phyloP scores from a whole-genome alignment of 1,140 invertebrate species.

The Tetranychus urticae region DNA sequence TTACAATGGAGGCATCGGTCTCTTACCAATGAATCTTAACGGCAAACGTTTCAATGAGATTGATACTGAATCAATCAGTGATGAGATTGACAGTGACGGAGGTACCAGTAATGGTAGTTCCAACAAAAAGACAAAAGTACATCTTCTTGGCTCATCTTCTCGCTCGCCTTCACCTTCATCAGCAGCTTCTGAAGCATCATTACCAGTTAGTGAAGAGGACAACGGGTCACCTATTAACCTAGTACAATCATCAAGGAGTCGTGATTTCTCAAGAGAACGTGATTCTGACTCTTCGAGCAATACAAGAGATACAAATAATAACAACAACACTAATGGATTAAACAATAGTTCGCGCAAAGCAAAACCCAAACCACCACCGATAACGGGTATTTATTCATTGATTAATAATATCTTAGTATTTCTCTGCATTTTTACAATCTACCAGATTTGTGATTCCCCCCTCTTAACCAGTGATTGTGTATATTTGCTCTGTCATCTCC shows the following conservation, averaged over 20 bases:
- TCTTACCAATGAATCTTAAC: not conserved
- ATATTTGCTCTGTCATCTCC: too few species aligned
- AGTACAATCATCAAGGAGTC: not conserved
- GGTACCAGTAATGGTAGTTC: not conserved
- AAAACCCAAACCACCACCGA: constrained; percentile 16
- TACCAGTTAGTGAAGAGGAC: not conserved
- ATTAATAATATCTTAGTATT: not conserved
- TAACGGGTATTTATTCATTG: constrained; percentile 5
- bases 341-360: constrained; percentile 5
- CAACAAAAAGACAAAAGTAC: constrained; percentile 3
- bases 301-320: not conserved
- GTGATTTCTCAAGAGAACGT: not conserved
- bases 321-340: not conserved
- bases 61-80: constrained; percentile 5
- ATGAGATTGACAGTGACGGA: constrained; percentile 2
- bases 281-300: constrained; percentile 6
- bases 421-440: not conserved
- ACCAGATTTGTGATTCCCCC: not conserved
- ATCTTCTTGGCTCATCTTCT: not conserved
- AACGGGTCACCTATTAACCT: constrained; percentile 1
- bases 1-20: not conserved
- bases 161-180: constrained; percentile 6
- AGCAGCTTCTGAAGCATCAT: not conserved
- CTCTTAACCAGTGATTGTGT: too few species aligned
- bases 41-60: not conserved